These are phyloP conservation scores for Lysandra coridon DNA, from an alignment of 2,888 invertebrate species.

Conservation along the genomic window DNA sequence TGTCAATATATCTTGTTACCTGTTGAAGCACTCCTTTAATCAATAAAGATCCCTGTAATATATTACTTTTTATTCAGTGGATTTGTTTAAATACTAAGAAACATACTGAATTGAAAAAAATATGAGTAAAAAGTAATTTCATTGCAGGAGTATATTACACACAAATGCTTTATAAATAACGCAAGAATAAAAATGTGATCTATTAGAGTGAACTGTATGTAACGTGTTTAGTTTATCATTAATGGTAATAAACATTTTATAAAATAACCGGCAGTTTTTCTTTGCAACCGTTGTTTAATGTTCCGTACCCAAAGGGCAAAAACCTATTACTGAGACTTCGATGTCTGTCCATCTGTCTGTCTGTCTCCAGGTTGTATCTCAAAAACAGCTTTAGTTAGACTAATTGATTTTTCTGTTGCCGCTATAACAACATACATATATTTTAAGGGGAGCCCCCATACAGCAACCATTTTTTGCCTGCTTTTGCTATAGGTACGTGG, in stretches of 20 bases:
- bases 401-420: too few species aligned
- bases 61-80: neutral
- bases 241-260: conserved; percentile 65
- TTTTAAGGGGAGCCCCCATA: too few species aligned
- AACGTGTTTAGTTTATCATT: conserved; percentile 68
- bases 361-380: too few species aligned
- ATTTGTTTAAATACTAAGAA: neutral
- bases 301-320: neutral
- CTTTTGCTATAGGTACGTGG: too few species aligned
- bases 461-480: too few species aligned
- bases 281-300: neutral
- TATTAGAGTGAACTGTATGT: conserved; percentile 62
- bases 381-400: too few species aligned
- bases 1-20: conserved; percentile 11
- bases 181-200: conserved; percentile 51
- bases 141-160: neutral
- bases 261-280: conserved; percentile 34
- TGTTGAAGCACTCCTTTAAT: neutral
- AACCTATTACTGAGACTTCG: too few species aligned
- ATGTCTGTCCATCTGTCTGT: too few species aligned
- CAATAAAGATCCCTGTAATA: neutral
- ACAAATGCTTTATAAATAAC: conserved; percentile 62
- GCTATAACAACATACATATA: too few species aligned
- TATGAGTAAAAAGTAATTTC: neutral
- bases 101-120: neutral